A percentile compares a stretch with the other conserved stretches of the same genome.
phyloP scores from a whole-genome alignment of 2,113 vertebrate species.

The Tringa solitaria region DNA sequence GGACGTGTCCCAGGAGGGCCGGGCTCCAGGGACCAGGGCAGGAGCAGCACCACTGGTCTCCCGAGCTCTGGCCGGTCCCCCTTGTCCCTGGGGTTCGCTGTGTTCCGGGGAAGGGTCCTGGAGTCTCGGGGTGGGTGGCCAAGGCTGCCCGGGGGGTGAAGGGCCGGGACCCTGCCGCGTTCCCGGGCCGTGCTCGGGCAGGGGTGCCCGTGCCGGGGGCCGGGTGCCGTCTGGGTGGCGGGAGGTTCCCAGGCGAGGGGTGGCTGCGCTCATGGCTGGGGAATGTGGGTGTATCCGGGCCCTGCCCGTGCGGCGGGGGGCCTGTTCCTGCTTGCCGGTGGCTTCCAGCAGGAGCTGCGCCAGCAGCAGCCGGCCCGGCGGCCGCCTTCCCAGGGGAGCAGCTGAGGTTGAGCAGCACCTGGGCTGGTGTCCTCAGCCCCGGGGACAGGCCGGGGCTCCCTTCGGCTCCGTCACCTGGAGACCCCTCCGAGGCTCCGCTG shows the following conservation, averaged over 20 bases:
- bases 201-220: background rate
- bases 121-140: rapidly evolving
- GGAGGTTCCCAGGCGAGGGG: constrained; percentile 48
- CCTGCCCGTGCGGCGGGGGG: constrained; percentile 42
- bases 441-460: background rate
- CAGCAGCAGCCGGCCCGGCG: background rate
- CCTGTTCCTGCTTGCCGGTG: constrained; percentile 64
- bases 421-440: background rate
- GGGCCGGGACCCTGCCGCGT: background rate
- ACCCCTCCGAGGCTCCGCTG: background rate
- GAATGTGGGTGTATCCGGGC: constrained; percentile 73
- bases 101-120: background rate
- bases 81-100: background rate
- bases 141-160: background rate
- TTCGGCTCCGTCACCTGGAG: background rate
- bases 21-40: rapidly evolving
- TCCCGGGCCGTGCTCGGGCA: background rate
- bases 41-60: background rate
- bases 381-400: background rate
- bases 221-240: background rate
- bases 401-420: background rate
- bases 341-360: background rate
- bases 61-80: rapidly evolving
- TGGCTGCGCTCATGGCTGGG: constrained; percentile 52
- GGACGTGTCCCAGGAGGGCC: rapidly evolving